phyloP scores from a whole-genome alignment of 2,113 vertebrate genomes.

The Neolamprologus cancellatus region DNA sequence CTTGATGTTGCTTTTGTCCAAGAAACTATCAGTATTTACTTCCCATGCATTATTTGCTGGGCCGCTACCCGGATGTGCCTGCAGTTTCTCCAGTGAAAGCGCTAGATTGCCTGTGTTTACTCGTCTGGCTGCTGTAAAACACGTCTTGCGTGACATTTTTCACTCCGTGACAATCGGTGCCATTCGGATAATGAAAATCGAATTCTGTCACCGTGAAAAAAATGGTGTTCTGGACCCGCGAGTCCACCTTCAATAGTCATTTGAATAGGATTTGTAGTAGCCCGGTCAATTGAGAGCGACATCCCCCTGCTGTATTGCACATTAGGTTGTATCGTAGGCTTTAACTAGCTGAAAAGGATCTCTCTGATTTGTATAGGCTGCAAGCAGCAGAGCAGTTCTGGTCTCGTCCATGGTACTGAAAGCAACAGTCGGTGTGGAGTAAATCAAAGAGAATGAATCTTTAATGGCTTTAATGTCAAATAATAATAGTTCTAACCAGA shows the following conservation, averaged over 20 bases:
- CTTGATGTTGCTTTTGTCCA: not conserved
- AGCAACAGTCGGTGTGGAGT: slow-evolving; percentile 25
- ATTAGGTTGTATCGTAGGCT: not conserved
- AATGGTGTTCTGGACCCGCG: not conserved
- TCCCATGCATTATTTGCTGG: not conserved
- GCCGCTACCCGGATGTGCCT: slow-evolving; percentile 53
- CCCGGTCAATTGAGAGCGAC: not conserved
- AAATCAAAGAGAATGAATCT: slow-evolving; percentile 22
- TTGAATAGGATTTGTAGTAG: not conserved
- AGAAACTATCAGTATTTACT: slow-evolving; percentile 4
- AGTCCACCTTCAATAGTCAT: not conserved
- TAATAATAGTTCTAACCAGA: not conserved
- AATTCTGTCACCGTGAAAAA: not conserved
- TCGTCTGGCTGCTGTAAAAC: slow-evolving; percentile 30
- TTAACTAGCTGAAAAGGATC: not conserved
- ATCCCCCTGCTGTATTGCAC: not conserved
- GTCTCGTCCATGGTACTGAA: slow-evolving; percentile 47
- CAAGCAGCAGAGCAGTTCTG: slow-evolving; percentile 12
- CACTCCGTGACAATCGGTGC: not conserved
- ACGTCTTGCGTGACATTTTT: slow-evolving; percentile 9
- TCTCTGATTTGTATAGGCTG: not conserved
- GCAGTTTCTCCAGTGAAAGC: slow-evolving; percentile 33
- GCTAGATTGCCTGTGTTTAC: slow-evolving; percentile 35
- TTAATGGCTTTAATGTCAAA: slow-evolving; percentile 8
- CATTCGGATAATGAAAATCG: not conserved